Base-by-base conservation (phyloP, 2,797 vertebrate genomes). In the Acanthurus leucopareius region DNA sequence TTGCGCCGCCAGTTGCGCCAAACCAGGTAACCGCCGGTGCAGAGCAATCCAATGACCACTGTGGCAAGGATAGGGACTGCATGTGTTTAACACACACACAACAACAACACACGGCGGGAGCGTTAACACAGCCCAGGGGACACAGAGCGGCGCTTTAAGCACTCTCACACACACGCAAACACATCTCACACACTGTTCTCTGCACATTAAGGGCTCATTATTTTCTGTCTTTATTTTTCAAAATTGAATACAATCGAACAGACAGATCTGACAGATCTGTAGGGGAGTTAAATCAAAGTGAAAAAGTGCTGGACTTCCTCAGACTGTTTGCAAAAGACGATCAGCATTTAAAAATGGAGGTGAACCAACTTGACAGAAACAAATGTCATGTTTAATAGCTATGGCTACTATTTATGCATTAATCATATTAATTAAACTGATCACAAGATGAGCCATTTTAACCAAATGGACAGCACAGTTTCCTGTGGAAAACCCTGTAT, bases 1-100 rank as follows among this genome's bases (percentile, higher is more conserved):
- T 97, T 97, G 93, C 97, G 94, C 75, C 98, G 97, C 98, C 98
- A 99, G 94, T 99, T 99, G 83, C 98, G 97, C 98, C 98, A 99
- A 72, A 99, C 96, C 95, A 99, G 97, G 93, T 97, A 99, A 38
- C 97, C 97, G 15, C 96, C 97, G 82, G 96, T 96, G 94, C 97
- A 98, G 77, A 98, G 93, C 60, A 99, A 86, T 76, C 96, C 96
- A 79, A 98, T 95, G 85, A 98, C 96, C 95, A 96, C 98, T 99
- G 94, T 94, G 91, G 94, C 94, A 95, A 96, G 93, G 95, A 96
- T 95, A 96, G 96, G 95, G 93, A 96, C 95, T 96, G 95, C 93
- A 96, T 96, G 95, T 93, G 90, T 95, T 96, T 96, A 95, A 96
- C 94, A 95, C 93, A 94, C 92, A 93, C 91, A 94, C 94, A 91